Evolutionary conservation across 2,113 vertebrate genomes (phyloP).

Genomic region (Engraulis encrasicolus): DNA sequence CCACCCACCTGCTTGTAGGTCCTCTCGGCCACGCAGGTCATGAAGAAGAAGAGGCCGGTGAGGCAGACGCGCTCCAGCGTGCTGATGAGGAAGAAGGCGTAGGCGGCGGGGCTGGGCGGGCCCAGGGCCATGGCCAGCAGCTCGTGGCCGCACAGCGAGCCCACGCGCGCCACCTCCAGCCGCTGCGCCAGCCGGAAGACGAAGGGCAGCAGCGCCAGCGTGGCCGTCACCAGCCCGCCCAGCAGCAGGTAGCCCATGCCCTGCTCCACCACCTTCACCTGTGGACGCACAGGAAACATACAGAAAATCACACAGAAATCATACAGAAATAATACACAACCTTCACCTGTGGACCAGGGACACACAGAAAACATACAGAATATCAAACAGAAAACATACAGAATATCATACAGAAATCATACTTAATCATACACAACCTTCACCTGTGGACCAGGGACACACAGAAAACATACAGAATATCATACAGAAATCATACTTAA

Average conservation of each 20-base stretch:
- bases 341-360: too few species aligned
- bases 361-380: not conserved
- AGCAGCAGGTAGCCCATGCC: slow-evolving; percentile 91
- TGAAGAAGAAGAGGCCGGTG: slow-evolving; percentile 95
- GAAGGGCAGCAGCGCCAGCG: slow-evolving; percentile 86
- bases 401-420: not conserved
- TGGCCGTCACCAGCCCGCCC: slow-evolving; percentile 83
- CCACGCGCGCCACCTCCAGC: slow-evolving; percentile 79
- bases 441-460: not conserved
- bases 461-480: not conserved
- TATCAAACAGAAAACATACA: not conserved
- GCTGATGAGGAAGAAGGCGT: slow-evolving; percentile 82
- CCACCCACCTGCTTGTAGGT: slow-evolving; percentile 95
- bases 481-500: not conserved
- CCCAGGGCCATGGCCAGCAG: slow-evolving; percentile 80
- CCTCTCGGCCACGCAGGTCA: slow-evolving; percentile 98
- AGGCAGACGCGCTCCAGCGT: slow-evolving; percentile 88
- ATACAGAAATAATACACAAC: not conserved
- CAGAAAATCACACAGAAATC: not conserved
- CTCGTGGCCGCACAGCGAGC: slow-evolving; percentile 74
- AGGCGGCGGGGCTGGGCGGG: slow-evolving; percentile 60
- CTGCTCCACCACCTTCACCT: slow-evolving; percentile 94
- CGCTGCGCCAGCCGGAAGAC: slow-evolving; percentile 82
- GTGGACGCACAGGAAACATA: slow-evolving; percentile 29
- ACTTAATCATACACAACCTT: too few species aligned